phyloP scores from a whole-genome alignment of 2,888 invertebrate genomes.

The Scaptomyza caliginosa region DNA sequence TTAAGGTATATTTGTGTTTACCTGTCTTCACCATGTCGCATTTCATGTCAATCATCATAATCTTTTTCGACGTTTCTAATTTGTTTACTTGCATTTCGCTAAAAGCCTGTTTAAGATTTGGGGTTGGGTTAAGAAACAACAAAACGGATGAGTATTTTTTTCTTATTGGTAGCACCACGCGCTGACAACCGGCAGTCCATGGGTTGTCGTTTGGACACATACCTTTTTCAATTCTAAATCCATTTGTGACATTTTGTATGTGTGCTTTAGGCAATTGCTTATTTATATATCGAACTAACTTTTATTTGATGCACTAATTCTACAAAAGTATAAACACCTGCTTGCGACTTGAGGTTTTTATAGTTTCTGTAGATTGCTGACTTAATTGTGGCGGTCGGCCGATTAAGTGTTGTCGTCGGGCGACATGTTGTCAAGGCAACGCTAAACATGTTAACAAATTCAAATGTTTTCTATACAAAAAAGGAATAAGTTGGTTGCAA shows the following conservation, averaged over 20 bases:
- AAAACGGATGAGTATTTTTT: constrained; percentile 26
- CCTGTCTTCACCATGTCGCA: constrained; percentile 89
- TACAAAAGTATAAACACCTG: constrained; percentile 59
- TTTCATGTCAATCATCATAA: constrained; percentile 89
- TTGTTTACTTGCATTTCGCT: constrained; percentile 91
- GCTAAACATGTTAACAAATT: neutral
- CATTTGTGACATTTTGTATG: constrained; percentile 81
- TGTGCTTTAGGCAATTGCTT: constrained; percentile 3
- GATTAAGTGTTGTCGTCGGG: neutral
- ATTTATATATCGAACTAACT: neutral
- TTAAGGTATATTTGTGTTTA: constrained; percentile 89
- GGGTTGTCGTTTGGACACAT: constrained; percentile 1
- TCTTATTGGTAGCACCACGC: constrained; percentile 36
- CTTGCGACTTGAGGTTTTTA: constrained; percentile 10
- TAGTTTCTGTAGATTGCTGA: constrained; percentile 19
- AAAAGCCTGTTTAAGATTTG: constrained; percentile 86
- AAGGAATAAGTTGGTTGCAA: neutral
- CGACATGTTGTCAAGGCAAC: constrained; percentile 6
- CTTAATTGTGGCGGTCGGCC: constrained; percentile 23
- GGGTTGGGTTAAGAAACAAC: constrained; percentile 10
- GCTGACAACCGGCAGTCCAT: constrained; percentile 19
- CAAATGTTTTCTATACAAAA: neutral
- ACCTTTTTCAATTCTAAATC: constrained; percentile 84
- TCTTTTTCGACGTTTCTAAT: constrained; percentile 90
- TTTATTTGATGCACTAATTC: constrained; percentile 27